These are phyloP conservation scores for Watsonalla binaria DNA, from an alignment of 2,888 invertebrate genomes.

Conservation along the genomic window DNA sequence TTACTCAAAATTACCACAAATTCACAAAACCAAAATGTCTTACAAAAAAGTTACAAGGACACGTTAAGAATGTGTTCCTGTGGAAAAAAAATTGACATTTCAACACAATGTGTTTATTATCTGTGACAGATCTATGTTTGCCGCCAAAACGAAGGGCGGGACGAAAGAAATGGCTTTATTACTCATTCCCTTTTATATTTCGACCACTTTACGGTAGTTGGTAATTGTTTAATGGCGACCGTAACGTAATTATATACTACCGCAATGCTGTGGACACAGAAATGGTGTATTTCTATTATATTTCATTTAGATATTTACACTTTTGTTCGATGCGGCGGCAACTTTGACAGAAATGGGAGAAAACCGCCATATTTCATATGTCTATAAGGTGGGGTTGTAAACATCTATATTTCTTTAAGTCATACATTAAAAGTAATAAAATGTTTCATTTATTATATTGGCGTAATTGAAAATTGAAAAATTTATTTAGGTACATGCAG, in stretches of 20 bases:
- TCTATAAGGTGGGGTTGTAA: not conserved
- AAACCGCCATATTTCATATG: not conserved
- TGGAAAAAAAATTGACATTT: constrained; percentile 34
- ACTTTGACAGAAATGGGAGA: constrained; percentile 12
- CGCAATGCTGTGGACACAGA: constrained; percentile 44
- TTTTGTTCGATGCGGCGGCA: constrained; percentile 22
- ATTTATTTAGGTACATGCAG: too few relatives aligned
- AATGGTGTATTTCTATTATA: constrained; percentile 27
- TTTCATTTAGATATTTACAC: not conserved
- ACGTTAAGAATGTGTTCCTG: constrained; percentile 14
- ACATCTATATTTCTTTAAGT: not conserved
- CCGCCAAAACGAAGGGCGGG: constrained; percentile 28
- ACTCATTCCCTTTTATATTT: constrained; percentile 22
- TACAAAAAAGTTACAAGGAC: constrained; percentile 23
- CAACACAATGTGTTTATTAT: constrained; percentile 20
- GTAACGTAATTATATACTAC: constrained; percentile 54
- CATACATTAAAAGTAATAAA: too few relatives aligned
- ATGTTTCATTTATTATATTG: too few relatives aligned
- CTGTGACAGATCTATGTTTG: constrained; percentile 19
- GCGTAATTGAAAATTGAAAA: too few relatives aligned
- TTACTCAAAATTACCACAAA: constrained; percentile 22
- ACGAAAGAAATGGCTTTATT: constrained; percentile 43
- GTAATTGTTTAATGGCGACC: constrained; percentile 58
- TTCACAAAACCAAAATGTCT: constrained; percentile 27
- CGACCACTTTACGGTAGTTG: constrained; percentile 61